Conservation (phyloP, 2,113 vertebrate species). For the Tragelaphus strepsiceros region DNA sequence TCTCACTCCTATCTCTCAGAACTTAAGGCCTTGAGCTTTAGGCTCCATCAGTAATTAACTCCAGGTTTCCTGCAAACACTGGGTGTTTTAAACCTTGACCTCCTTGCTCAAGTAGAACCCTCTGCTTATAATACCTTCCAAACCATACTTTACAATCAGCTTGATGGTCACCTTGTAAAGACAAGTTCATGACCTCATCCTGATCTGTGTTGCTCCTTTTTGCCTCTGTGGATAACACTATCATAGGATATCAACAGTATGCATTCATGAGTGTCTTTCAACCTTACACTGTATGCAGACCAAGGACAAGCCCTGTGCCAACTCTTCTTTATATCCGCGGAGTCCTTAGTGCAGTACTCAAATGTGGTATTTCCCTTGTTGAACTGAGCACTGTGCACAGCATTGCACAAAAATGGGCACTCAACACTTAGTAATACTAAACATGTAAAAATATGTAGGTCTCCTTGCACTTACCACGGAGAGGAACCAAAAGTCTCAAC, state of each 20-base stretch:
- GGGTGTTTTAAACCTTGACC: rapidly evolving
- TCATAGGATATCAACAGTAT: rapidly evolving
- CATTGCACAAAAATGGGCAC: no score
- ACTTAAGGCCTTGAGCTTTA: no score
- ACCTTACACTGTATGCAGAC: rapidly evolving
- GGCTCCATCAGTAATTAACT: rapidly evolving
- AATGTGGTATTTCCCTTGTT: rapidly evolving
- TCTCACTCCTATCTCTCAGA: no score
- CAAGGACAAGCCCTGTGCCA: rapidly evolving
- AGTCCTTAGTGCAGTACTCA: rapidly evolving
- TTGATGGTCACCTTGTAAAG: neutral
- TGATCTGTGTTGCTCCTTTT: rapidly evolving
- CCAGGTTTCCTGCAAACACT: rapidly evolving
- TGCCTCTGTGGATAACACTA: rapidly evolving
- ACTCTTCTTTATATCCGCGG: rapidly evolving
- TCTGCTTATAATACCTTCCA: neutral
- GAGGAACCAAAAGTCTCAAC: neutral
- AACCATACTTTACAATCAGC: rapidly evolving
- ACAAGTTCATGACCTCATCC: neutral
- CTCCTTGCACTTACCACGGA: rapidly evolving
- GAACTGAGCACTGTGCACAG: neutral
- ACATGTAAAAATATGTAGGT: rapidly evolving
- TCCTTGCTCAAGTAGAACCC: neutral
- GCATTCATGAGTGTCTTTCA: neutral
- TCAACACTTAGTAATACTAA: rapidly evolving